Evolutionary conservation across 2,888 invertebrate genomes (phyloP), one percentile per base, ranked within the genome.

Genomic region (Masnerella sp.): DNA sequence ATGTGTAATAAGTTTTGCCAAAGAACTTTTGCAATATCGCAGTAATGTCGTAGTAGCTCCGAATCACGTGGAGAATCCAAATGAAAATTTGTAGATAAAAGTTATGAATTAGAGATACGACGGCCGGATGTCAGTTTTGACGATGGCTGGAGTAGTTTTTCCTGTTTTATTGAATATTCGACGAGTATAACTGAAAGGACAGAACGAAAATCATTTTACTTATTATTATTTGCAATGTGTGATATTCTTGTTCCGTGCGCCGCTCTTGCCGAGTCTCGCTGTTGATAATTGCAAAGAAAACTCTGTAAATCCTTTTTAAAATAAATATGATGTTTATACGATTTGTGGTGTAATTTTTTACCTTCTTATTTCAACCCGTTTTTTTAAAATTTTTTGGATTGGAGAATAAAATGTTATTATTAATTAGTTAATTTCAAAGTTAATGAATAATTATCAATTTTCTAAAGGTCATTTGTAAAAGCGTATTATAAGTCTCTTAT

Each of bases 1-100:
- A 85, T 85, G 87, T 87, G 87, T 87, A 87, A 87, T 87, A 87
- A 87, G 86, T 86, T 86, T 87, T 87, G 86, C 87, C 87, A 87
- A 87, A 87, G 87, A 87, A 82, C 81, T 77, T 79, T 75, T 79
- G 79, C 82, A 82, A 81, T 81, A 82, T 79, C 80, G 79, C 81
- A 79, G 79, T 78, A 75, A 80, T 74, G 40, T 71, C 59, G 43
- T 64, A 74, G 69, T 68, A 42, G 40, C 25, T 75, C 69, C 65
- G 54, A 28, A 5, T 7, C 18, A n/a, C n/a, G 43, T 61, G 68
- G 45, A 45, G 40, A 51, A 32, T 49, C 52, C 58, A 62, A 64
- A 59, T 25, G 28, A 49, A 58, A 12, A 51, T 28, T 45, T 47
- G 45, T 67, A 69, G 73, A 30, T 2, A 36, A 61, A 61, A 67